A percentile compares a stretch with the other conserved stretches of the same genome.
Evolutionary conservation across 2,888 invertebrate genomes (phyloP).

Genomic region (Nebria brevicollis): DNA sequence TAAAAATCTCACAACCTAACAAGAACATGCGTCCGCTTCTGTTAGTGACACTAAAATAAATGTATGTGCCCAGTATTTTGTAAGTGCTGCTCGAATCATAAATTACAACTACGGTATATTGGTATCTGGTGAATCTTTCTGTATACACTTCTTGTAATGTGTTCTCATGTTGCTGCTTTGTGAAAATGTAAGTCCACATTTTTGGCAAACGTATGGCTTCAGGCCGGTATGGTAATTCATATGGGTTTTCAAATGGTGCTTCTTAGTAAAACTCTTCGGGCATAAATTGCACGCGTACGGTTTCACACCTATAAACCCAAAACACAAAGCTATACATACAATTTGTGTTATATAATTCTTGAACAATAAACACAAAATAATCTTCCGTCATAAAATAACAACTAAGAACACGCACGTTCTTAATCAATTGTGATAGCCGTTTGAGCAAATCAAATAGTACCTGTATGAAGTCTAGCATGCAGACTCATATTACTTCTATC

Average conservation of each 20-base stretch:
- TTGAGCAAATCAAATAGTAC: constrained; percentile 56
- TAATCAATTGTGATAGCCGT: neutral
- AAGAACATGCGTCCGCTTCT: neutral
- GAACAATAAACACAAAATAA: no score
- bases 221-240: constrained; percentile 86
- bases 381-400: no score
- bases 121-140: constrained; percentile 51
- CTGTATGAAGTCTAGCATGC: constrained; percentile 81
- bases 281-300: constrained; percentile 76
- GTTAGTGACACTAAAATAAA: neutral
- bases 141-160: constrained; percentile 79
- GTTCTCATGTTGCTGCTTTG: constrained; percentile 90
- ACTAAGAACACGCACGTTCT: no score
- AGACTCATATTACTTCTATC: constrained; percentile 88
- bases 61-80: neutral
- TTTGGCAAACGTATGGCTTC: constrained; percentile 80
- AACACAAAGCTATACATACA: neutral
- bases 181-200: constrained; percentile 80
- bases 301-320: constrained; percentile 72
- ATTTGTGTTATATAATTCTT: no score
- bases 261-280: constrained; percentile 85
- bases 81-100: neutral
- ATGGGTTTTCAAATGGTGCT: constrained; percentile 86
- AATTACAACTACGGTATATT: constrained; percentile 35
- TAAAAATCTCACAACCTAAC: neutral